Evolutionary conservation across 2,888 invertebrate genomes (phyloP).

Genomic region (Hyposoter dolosus): DNA sequence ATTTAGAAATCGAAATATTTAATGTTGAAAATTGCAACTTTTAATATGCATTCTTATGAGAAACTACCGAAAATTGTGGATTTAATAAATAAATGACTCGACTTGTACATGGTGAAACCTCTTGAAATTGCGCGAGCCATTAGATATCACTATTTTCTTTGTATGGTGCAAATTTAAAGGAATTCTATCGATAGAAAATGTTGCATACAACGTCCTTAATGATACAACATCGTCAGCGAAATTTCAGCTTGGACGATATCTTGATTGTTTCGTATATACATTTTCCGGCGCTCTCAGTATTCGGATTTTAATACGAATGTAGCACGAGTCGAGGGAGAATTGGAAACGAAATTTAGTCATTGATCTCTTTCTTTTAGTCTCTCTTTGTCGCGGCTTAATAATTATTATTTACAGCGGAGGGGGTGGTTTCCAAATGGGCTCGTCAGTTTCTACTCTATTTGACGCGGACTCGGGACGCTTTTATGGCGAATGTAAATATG

Average conservation of each 20-base stretch:
- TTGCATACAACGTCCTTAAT: no score
- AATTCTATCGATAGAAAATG: no score
- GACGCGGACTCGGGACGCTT: conserved; percentile 3
- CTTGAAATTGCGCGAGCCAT: no score
- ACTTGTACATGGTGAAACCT: no score
- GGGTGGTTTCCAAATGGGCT: background rate
- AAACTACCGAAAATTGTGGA: no score
- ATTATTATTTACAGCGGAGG: conserved; percentile 30
- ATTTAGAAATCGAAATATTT: no score
- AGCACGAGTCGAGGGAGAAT: background rate
- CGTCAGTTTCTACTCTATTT: conserved; percentile 31
- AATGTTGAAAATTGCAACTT: no score
- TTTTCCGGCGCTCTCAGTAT: conserved; percentile 13
- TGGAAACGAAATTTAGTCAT: background rate
- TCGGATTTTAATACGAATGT: background rate
- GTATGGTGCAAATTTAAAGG: no score
- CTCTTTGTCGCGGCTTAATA: background rate
- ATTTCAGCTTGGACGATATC: conserved; percentile 50
- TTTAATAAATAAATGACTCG: no score
- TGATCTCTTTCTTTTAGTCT: conserved; percentile 27
- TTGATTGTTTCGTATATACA: conserved; percentile 56
- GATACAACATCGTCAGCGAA: conserved; percentile 41
- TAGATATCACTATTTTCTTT: no score
- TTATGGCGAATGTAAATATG: conserved; percentile 62
- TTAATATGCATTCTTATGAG: no score